phyloP scores from a whole-genome alignment of 2,888 invertebrate species.

The Baronia brevicornis region DNA sequence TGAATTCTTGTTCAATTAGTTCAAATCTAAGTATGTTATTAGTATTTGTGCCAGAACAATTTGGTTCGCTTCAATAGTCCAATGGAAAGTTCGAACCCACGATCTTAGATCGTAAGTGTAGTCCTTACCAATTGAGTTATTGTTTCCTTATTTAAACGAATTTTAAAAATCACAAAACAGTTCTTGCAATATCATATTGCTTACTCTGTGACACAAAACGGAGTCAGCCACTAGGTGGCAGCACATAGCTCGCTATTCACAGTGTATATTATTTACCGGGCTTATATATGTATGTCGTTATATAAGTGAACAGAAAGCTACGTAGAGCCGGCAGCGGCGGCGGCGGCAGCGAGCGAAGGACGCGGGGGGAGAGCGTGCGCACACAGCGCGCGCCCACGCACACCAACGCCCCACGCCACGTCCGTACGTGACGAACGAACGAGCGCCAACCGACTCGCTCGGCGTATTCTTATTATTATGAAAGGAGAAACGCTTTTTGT shows the following conservation, averaged over 20 bases:
- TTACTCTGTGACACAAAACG: slow-evolving; percentile 43
- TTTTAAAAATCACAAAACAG: slow-evolving; percentile 54
- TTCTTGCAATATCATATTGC: slow-evolving; percentile 37
- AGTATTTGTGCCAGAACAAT: too few relatives aligned
- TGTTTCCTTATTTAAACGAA: too few relatives aligned
- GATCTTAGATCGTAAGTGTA: too few relatives aligned
- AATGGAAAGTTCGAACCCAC: too few relatives aligned
- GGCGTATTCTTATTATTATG: slow-evolving; percentile 78
- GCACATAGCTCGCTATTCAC: slow-evolving; percentile 69
- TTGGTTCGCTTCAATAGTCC: too few relatives aligned
- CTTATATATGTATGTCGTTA: slow-evolving; percentile 66
- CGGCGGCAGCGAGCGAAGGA: slow-evolving; percentile 26
- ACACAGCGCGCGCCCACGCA: slow-evolving; percentile 43
- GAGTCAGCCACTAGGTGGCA: slow-evolving; percentile 69
- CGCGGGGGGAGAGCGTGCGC: slow-evolving; percentile 25
- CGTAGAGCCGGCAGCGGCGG: slow-evolving; percentile 34
- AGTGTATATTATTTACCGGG: slow-evolving; percentile 69
- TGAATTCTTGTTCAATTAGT: too few relatives aligned
- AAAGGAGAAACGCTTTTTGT: slow-evolving; percentile 77
- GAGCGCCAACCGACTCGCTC: slow-evolving; percentile 71
- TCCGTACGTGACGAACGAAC: slow-evolving; percentile 67
- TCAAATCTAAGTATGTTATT: too few relatives aligned
- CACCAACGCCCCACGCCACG: slow-evolving; percentile 39
- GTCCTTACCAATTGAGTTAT: too few relatives aligned
- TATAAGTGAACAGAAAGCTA: slow-evolving; percentile 76